Percentiles rank a stretch among this genome's conserved stretches.
Evolutionary conservation across 2,797 vertebrate genomes (phyloP).

Genomic region (Triplophysa bombifrons): DNA sequence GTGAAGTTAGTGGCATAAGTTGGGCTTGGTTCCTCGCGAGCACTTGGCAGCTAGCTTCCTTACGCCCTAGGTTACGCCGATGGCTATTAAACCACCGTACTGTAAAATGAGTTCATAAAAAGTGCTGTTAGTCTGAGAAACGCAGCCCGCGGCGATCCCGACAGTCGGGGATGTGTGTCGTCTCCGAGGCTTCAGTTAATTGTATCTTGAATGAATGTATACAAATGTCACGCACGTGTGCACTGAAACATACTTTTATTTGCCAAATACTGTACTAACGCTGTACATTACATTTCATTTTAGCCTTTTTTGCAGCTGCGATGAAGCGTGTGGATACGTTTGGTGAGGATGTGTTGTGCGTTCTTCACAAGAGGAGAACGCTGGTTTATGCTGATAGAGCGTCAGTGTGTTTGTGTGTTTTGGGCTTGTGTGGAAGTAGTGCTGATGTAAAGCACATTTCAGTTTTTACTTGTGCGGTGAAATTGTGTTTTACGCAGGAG

Average conservation of each 20-base stretch:
- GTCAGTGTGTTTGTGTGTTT: conserved; percentile 41
- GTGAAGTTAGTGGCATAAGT: conserved; percentile 2
- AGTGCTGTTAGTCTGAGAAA: not conserved
- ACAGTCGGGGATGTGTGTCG: no score
- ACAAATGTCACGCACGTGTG: conserved; percentile 73
- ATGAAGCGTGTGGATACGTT: conserved; percentile 7
- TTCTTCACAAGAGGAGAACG: conserved; percentile 36
- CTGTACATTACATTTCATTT: conserved; percentile 57
- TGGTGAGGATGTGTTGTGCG: conserved; percentile 19
- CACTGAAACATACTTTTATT: conserved; percentile 74
- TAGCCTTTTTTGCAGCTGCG: conserved; percentile 35
- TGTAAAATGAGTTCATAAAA: conserved; percentile 15
- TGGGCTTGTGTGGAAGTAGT: conserved; percentile 5
- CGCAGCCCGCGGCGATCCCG: not conserved
- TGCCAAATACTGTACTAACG: conserved; percentile 70
- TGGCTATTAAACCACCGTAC: conserved; percentile 38
- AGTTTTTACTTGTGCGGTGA: conserved; percentile 18
- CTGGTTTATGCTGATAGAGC: conserved; percentile 44
- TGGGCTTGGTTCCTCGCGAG: not conserved
- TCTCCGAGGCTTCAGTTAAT: conserved; percentile 11
- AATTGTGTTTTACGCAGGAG: conserved; percentile 29
- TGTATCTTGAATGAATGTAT: conserved; percentile 61
- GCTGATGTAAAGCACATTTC: conserved; percentile 37
- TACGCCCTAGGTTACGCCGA: conserved; percentile 40
- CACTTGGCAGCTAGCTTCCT: conserved; percentile 42